Percentiles rank a stretch among this genome's conserved stretches.
phyloP scores from a whole-genome alignment of 2,113 vertebrate species.

The Menidia beryllina region DNA sequence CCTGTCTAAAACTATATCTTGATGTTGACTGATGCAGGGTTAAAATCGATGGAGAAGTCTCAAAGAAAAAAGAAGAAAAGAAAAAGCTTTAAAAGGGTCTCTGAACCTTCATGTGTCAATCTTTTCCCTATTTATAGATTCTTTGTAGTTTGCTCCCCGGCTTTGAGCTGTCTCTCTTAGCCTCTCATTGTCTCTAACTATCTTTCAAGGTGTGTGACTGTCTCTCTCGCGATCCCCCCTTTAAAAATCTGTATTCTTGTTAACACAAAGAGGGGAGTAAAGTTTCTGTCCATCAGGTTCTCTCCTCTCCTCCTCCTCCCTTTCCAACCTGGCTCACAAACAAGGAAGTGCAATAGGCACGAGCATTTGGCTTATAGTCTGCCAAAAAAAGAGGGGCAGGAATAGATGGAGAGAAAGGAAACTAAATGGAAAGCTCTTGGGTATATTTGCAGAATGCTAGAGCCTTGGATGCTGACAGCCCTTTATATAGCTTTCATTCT shows the following conservation, averaged over 20 bases:
- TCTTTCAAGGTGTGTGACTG: constrained; percentile 46
- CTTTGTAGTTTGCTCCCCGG: constrained; percentile 37
- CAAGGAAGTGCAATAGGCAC: constrained; percentile 44
- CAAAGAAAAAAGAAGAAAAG: background rate
- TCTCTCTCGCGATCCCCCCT: constrained; percentile 41
- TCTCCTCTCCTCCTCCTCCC: background rate
- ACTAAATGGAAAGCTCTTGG: constrained; percentile 29
- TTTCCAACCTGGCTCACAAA: constrained; percentile 38
- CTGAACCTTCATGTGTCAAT: constrained; percentile 27
- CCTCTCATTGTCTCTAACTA: constrained; percentile 40
- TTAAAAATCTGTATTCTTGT: constrained; percentile 52
- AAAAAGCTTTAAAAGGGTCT: constrained; percentile 15
- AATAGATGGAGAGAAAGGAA: constrained; percentile 22
- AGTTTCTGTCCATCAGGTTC: constrained; percentile 49
- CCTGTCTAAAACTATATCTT: constrained; percentile 3
- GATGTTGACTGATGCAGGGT: constrained; percentile 1
- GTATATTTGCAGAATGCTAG: constrained; percentile 46
- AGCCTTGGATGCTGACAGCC: constrained; percentile 52
- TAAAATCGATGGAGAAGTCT: constrained; percentile 11
- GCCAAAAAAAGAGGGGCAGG: constrained; percentile 23
- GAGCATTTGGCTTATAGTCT: constrained; percentile 19
- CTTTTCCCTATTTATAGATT: constrained; percentile 50
- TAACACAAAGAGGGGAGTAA: constrained; percentile 49
- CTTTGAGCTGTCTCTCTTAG: constrained; percentile 28
- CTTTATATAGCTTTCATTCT: constrained; percentile 63